Evolutionary conservation across 2,113 vertebrate species (phyloP), one percentile per base, ranked within the genome.

Genomic region (Picathartes gymnocephalus): DNA sequence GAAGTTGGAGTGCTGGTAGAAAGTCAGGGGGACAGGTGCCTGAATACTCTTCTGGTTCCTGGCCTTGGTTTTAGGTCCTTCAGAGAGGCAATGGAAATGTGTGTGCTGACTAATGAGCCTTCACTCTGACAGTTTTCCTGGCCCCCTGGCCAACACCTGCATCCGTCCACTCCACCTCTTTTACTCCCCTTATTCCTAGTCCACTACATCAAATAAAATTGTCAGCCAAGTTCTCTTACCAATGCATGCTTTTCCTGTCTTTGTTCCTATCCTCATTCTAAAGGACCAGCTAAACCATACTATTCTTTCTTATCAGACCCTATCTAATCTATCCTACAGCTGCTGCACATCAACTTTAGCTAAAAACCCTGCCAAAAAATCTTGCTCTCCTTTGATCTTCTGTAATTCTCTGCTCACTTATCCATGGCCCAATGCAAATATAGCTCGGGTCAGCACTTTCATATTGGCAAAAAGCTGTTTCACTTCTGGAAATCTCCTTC

Each of bases 351-450:
- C 45, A 77, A 21, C 15, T 16, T 85, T 57, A 80, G 35, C 45
- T 83, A 82, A 60, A 92, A 88, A 53, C 51, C 9, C 27, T 95
- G 92, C 71, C 88, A 95, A 90, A 96, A 90, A 69, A 50, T 91
- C 13, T 50, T 73, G 19, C 33, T 88, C 16, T 90, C 30, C 45
- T 95, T 95, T 90, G 66, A 86, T 92, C 66, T 85, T 82, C 45
- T 73, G 48, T 88, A 77, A 19, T 65, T 30, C 11, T 70, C 51
- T 60, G n/a, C 27, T 96, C 62, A 73, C 40, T 86, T 93, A 92
- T 61, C 53, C 42, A 42, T 5, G 15, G 45, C 20, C 82, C 53
- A 90, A 57, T 57, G 30, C 17, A 74, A 85, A 86, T 57, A 65
- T 11, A 60, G 62, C 54, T 88, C 2, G 0, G 50, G 58, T 85